A percentile compares a stretch with the other conserved stretches of the same genome.
Conservation (phyloP, 2,888 invertebrate species). For the Meganola albula region DNA sequence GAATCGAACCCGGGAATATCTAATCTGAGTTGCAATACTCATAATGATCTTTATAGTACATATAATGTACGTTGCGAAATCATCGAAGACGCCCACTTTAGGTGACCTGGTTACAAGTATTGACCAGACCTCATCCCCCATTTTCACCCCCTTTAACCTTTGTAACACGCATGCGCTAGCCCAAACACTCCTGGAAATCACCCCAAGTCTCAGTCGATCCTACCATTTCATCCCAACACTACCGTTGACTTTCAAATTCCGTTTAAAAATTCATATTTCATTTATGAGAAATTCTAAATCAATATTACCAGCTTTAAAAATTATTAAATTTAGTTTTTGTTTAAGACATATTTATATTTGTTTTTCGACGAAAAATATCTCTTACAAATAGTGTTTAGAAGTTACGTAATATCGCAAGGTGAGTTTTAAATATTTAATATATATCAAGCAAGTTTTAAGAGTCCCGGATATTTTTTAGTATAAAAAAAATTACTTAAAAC, state of each 20-base stretch:
- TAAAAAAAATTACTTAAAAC: too few relatives aligned
- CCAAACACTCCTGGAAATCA: conserved; percentile 32
- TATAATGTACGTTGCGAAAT: too few relatives aligned
- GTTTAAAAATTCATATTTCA: conserved; percentile 32
- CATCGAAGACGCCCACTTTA: conserved; percentile 29
- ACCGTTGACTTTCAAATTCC: conserved; percentile 27
- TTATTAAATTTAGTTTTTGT: conserved; percentile 47
- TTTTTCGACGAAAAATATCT: conserved; percentile 70
- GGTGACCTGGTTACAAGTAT: conserved; percentile 48
- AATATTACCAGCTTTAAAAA: conserved; percentile 35
- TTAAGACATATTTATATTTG: conserved; percentile 57
- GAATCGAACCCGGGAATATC: too few relatives aligned
- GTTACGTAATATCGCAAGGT: conserved; percentile 13
- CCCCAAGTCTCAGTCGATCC: conserved; percentile 40
- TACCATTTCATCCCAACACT: conserved; percentile 30
- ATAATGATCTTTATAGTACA: too few relatives aligned
- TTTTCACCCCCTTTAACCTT: conserved; percentile 50
- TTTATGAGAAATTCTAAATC: conserved; percentile 65
- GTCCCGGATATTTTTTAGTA: too few relatives aligned
- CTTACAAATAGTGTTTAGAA: conserved; percentile 63
- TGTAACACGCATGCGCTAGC: conserved; percentile 52
- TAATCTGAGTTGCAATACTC: too few relatives aligned
- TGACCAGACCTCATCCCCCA: conserved; percentile 38
- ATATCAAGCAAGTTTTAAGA: too few relatives aligned
- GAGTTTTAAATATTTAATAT: too few relatives aligned